Percentiles rank a stretch among this genome's conserved stretches.
Conservation (phyloP, 2,113 vertebrate genomes). For the Rhegmatorhina hoffmannsi region DNA sequence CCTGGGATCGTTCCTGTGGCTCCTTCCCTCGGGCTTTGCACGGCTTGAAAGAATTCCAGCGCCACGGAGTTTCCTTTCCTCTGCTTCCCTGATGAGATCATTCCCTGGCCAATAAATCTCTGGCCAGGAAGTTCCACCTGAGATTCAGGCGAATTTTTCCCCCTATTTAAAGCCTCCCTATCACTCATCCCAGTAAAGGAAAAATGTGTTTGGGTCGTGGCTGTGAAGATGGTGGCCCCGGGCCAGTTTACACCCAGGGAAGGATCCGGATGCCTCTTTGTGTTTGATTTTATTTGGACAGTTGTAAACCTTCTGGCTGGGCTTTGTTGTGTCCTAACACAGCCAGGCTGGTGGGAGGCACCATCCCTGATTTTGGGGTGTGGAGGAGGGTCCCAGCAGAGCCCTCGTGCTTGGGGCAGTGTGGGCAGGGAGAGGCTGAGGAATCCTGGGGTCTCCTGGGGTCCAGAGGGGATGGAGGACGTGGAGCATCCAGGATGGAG, state of each 20-base stretch:
- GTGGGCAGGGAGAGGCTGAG: not conserved
- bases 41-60: slow-evolving; percentile 11
- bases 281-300: not conserved
- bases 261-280: not conserved
- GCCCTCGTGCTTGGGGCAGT: not conserved
- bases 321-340: not conserved
- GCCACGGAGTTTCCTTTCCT: slow-evolving; percentile 53
- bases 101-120: slow-evolving; percentile 38
- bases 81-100: slow-evolving; percentile 46
- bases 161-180: not conserved
- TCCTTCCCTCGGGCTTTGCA: not conserved
- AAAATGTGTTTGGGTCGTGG: not conserved
- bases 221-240: not conserved
- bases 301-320: not conserved
- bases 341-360: accelerated
- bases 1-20: slow-evolving; percentile 10
- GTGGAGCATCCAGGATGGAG: not conserved
- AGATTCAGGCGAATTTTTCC: not conserved
- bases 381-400: not conserved
- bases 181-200: not conserved
- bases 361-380: not conserved
- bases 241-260: not conserved
- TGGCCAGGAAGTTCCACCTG: slow-evolving; percentile 46
- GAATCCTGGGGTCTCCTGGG: not conserved
- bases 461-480: not conserved